These are phyloP conservation scores for Apis cerana DNA, from an alignment of 1,140 invertebrate genomes.

Conservation along the genomic window DNA sequence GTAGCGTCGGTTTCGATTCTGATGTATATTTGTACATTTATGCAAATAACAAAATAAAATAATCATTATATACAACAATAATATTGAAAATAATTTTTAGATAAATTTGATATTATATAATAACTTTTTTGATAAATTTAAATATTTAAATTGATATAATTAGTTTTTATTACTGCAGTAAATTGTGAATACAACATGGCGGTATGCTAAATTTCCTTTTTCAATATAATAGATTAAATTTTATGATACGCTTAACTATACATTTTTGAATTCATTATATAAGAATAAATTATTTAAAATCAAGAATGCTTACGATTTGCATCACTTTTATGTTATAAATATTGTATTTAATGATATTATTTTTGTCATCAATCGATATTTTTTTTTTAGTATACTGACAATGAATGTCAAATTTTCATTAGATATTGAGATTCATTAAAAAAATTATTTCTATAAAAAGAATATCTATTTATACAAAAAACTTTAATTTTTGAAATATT, in stretches of 20 bases:
- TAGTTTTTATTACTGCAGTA: conserved; percentile 9
- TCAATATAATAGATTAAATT: conserved; percentile 10
- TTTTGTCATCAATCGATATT: conserved; percentile 39
- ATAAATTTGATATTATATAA: too few relatives aligned
- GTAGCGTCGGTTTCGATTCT: conserved; percentile 32
- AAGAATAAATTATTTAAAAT: neutral
- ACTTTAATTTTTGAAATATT: neutral
- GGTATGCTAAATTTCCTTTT: conserved; percentile 40
- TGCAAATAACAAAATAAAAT: neutral
- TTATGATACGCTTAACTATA: neutral
- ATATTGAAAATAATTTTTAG: neutral
- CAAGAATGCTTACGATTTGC: neutral
- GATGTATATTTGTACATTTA: conserved; percentile 7
- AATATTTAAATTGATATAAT: neutral
- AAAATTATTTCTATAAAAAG: too few relatives aligned
- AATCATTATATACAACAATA: neutral
- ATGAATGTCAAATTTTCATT: conserved; percentile 12
- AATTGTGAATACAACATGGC: conserved; percentile 41
- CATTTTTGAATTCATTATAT: neutral
- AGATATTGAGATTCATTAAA: neutral
- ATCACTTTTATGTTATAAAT: neutral
- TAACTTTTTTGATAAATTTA: neutral
- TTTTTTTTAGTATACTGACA: conserved; percentile 39
- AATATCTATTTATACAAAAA: neutral
- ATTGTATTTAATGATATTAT: neutral